Evolutionary conservation across 2,888 invertebrate species (phyloP).

Genomic region (Cepaea hortensis): DNA sequence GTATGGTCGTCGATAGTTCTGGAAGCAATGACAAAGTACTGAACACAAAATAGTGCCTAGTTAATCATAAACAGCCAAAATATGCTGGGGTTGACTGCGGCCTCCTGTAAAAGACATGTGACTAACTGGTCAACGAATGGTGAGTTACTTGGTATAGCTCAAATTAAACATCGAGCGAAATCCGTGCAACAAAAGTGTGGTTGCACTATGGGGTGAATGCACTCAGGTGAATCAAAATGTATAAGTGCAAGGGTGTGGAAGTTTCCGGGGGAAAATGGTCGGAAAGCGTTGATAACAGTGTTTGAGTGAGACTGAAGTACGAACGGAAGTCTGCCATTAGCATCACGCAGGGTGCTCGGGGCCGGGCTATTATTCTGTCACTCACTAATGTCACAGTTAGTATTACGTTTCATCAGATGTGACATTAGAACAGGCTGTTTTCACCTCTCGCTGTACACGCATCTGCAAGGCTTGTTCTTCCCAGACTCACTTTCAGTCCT

Average conservation of each 20-base stretch:
- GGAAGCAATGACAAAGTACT: too few species aligned
- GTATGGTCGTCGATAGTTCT: too few species aligned
- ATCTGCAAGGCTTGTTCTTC: background rate
- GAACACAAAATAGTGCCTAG: too few species aligned
- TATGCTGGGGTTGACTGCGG: too few species aligned
- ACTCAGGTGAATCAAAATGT: background rate
- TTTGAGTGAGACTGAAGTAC: background rate
- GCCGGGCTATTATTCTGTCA: background rate
- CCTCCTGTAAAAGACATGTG: too few species aligned
- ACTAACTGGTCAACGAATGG: too few species aligned
- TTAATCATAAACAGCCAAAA: too few species aligned
- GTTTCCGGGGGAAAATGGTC: background rate
- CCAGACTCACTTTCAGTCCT: background rate
- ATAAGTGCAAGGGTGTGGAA: background rate
- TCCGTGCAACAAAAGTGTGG: too few species aligned
- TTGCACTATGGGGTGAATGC: background rate
- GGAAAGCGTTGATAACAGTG: background rate
- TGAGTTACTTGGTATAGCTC: too few species aligned
- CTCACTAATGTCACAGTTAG: background rate
- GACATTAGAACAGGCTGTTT: background rate
- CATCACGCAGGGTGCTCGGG: background rate
- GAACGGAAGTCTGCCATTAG: conserved; percentile 23
- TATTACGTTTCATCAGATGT: conserved; percentile 15
- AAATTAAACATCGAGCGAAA: too few species aligned
- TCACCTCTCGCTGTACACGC: background rate